Conservation (phyloP, 53 echinoderm and acorn worm species). For the Patiria pectinifera region DNA sequence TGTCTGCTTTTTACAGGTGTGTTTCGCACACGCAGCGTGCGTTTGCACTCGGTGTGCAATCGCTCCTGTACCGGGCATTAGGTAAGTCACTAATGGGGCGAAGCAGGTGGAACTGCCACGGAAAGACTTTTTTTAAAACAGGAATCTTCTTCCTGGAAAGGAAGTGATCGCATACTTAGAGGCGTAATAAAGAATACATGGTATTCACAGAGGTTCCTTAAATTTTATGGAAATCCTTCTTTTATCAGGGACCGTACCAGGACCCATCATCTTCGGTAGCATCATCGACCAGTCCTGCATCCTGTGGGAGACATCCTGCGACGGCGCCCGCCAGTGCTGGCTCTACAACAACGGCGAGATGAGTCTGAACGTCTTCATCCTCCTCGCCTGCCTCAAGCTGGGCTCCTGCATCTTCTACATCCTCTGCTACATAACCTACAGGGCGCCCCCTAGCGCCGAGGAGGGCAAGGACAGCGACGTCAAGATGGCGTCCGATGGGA, state of each 20-base stretch:
- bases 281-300: slow-evolving; percentile 90
- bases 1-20: slow-evolving; percentile 65
- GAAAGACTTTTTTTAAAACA: too few species aligned
- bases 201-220: neutral
- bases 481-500: neutral
- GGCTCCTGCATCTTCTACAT: slow-evolving; percentile 63
- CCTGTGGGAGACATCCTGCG: slow-evolving; percentile 83
- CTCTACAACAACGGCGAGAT: slow-evolving; percentile 81
- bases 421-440: slow-evolving; percentile 65
- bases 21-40: slow-evolving; percentile 85
- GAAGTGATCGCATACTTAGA: too few species aligned
- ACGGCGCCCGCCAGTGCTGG: slow-evolving; percentile 80
- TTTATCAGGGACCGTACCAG: slow-evolving; percentile 77
- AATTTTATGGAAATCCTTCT: neutral
- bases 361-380: slow-evolving; percentile 73
- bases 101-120: neutral
- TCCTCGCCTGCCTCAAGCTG: slow-evolving; percentile 67
- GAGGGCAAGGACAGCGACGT: neutral
- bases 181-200: too few species aligned
- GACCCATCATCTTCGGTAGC: slow-evolving; percentile 83
- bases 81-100: slow-evolving; percentile 65
- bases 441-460: slow-evolving; percentile 58
- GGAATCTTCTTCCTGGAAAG: too few species aligned
- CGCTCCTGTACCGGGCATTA: slow-evolving; percentile 73
- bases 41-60: slow-evolving; percentile 90